Evolutionary conservation across 2,797 vertebrate species (phyloP), one percentile per base, ranked within the genome.

Genomic region (Alfaro cultratus): DNA sequence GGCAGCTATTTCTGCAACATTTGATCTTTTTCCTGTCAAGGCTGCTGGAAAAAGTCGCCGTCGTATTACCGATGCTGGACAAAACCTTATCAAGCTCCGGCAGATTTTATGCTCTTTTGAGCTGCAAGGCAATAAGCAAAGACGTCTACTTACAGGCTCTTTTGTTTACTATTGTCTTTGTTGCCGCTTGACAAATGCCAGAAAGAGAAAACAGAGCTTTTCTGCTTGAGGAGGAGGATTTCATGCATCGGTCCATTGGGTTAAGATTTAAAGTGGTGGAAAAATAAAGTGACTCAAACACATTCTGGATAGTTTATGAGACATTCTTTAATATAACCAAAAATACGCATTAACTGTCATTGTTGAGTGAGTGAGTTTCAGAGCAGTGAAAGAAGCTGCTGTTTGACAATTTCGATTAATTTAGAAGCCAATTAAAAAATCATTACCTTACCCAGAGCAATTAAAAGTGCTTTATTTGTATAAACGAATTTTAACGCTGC

Each of bases 71-170:
- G 57, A 79, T 76, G 75, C 9, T 64, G 60, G 85, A 86, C 64
- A 76, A 76, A 89, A 77, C 74, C 74, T 67, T 78, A 83, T 84
- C 83, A 75, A 78, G n/a, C 53, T 76, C 67, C 6, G 26, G 75
- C 80, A 83, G 80, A 80, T 71, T 83, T 82, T 78, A 60, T 15
- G 72, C 45, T 73, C 82, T 76, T 77, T 83, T 73, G 75, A 80
- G 77, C 79, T n/a, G 41, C 13, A 75, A 83, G 74, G 67, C 60
- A 70, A 73, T 75, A 73, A 76, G 71, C 64, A 43, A 68, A 68
- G 10, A 68, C 79, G 71, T 67, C 39, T 12, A 51, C 76, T 86
- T 64, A 77, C n/a, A 68, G 36, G 43, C 46, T 75, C 36, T 49
- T 77, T 80, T 72, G 67, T 74, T 51, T 79, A 39, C 15, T 49